These are phyloP conservation scores for Trissoscelio sp. DNA, from an alignment of 2,888 invertebrate genomes.

Conservation along the genomic window DNA sequence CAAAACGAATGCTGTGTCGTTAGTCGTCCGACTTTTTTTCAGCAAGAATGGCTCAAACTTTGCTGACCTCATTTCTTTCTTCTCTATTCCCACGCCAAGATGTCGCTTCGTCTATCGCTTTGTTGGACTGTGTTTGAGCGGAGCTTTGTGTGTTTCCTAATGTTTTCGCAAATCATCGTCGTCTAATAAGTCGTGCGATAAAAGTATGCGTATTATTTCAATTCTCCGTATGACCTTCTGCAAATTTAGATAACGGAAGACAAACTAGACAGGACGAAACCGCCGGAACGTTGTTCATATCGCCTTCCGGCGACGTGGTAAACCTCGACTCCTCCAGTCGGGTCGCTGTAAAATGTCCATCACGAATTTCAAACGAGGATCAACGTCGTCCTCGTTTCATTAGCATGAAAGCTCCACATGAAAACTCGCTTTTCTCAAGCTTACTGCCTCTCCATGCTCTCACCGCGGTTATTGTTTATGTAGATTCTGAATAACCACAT, in stretches of 20 bases:
- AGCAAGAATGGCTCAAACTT: constrained; percentile 17
- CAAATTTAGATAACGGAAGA: constrained; percentile 34
- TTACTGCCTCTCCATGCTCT: constrained; percentile 39
- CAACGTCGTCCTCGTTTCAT: constrained; percentile 64
- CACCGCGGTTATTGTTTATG: constrained; percentile 63
- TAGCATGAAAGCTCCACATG: constrained; percentile 58
- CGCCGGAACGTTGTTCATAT: constrained; percentile 29
- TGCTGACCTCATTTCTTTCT: constrained; percentile 41
- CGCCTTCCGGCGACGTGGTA: constrained; percentile 46
- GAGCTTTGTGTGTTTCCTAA: constrained; percentile 25
- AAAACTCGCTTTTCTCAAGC: constrained; percentile 56
- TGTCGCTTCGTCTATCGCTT: constrained; percentile 26
- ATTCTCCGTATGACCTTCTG: constrained; percentile 23
- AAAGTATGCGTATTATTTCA: constrained; percentile 16
- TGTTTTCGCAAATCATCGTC: constrained; percentile 5
- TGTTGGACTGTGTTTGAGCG: constrained; percentile 32
- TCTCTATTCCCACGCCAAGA: not conserved
- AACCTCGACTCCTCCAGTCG: constrained; percentile 38
- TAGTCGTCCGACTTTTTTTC: constrained; percentile 18
- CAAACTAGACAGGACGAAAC: constrained; percentile 24
- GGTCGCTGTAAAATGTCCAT: constrained; percentile 62
- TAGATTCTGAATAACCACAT: constrained; percentile 41
- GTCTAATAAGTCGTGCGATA: constrained; percentile 13
- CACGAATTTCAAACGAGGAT: constrained; percentile 67
- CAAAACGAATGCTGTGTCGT: not conserved